Evolutionary conservation across 2,888 invertebrate species (phyloP), one percentile per base, ranked within the genome.

Genomic region (Troides aeacus): DNA sequence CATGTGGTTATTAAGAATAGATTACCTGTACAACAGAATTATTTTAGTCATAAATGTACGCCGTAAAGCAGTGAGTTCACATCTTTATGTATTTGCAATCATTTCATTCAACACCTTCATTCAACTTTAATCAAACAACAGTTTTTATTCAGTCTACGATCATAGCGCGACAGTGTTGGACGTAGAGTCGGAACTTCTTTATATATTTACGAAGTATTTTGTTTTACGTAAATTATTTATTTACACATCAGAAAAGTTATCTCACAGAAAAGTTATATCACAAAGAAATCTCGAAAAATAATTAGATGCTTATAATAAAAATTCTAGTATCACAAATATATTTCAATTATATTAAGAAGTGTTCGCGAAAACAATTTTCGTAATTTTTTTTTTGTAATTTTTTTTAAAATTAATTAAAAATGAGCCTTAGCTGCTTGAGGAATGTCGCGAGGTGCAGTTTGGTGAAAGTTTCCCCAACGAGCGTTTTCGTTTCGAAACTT

Each of bases 391-490:
- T 21, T 58, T 36, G 30, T 36, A 42, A 5, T 24, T 61, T 30
- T 56, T 56, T 15, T 56, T 56, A 2, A 21, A 56, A 56, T 60
- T 62, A 30, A 58, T 53, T 46, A 64, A 90, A 85, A 79, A 93
- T 93, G 92, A 92, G 92, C 87, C 83, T 93, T 65, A 92, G 92
- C 74, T 83, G 90, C 74, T 84, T 87, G 72, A 81, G 81, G 71
- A 76, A 84, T 81, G 82, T 81, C 65, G 79, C 84, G 73, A 86
- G 81, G 78, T 82, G 83, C 74, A 87, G 87, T 83, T 79, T 88
- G 77, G 89, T 91, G 89, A 91, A 91, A 90, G 89, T 86, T 77
- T 81, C 81, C 74, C 79, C 87, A 79, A 84, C 84, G 74, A 80
- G 82, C 78, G 84, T 81, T 71, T 75, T 84, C 65, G 79, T 90